Base-by-base conservation (phyloP, 2,888 invertebrate genomes). In the Trichacis sp. region DNA sequence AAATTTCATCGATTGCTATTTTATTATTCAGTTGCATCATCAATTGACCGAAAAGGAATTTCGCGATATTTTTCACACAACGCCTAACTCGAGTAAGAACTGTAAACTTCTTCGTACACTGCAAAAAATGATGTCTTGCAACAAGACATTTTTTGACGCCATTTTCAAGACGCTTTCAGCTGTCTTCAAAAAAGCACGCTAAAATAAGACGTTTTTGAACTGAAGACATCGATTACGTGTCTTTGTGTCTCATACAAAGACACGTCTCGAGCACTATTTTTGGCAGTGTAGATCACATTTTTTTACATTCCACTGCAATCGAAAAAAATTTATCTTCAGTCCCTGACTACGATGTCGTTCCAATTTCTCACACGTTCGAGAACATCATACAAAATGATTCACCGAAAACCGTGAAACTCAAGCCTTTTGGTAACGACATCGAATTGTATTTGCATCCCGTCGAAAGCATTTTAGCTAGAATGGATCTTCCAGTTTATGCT, bases 301-400 rank as follows among this genome's bases (percentile, higher is more conserved):
- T n/a, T n/a, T n/a, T n/a, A n/a, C n/a, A n/a, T n/a, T n/a, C n/a
- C n/a, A n/a, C n/a, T n/a, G n/a, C n/a, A n/a, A n/a, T n/a, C n/a
- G n/a, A n/a, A n/a, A n/a, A n/a, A n/a, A n/a, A n/a, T 33, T 33
- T 6, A 6, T 33, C 63, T 71, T 15, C 33, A 81, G 80, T 79
- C 38, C 81, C 82, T 1, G 64, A 77, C 1, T 77, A 81, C 51
- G 77, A 80, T 53, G 59, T 81, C 1, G 78, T 79, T 2, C 60
- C 73, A 6, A 53, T 80, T 11, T 43, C 57, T 15, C 77, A 77
- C 53, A 69, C 62, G 0, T 56, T 71, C 17, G 20, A 56, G 0
- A 55, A 58, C 19, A 46, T 40, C 17, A 17, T 38, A 3, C 48
- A 54, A 4, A 14, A 40, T 4, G 30, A 19, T 38, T 12, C 14